Base-by-base conservation (phyloP, 2,797 vertebrate genomes). In the Salmo trutta region DNA sequence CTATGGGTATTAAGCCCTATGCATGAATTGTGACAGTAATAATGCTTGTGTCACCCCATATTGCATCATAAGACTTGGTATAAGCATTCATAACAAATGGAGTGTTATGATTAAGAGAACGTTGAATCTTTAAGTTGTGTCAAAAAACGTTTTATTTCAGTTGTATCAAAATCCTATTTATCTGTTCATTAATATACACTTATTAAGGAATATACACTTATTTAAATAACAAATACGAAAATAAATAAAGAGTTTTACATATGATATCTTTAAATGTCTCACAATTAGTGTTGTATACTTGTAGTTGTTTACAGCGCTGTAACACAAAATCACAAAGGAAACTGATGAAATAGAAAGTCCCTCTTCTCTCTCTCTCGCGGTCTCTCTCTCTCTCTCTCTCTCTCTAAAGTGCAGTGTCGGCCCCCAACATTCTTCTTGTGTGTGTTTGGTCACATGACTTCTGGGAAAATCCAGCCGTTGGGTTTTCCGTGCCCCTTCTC, bases 211-310 rank as follows among this genome's bases (percentile, higher is more conserved):
- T 3, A 75, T 67, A 66, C 31, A 78, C 76, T 78, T 21, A 56
- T 29, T 52, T 27, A 19, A n/a, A 81, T 36, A 68, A 81, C 47
- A 77, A 53, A 53, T 64, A 17, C 88, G 91, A 90, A 90, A 91
- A 92, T 91, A 87, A 78, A 4, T n/a, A 70, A 41, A 70, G 7
- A 76, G 67, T 86, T 91, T 90, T 90, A 36, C 90, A 91, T 75
- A 10, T 81, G 5, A 82, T 77, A 73, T 69, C 74, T 70, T 75
- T 77, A 47, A 71, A 69, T 77, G 41, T 47, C 41, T 47, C 41
- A 12, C 41, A 47, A 47, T 47, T 12, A 3, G 10, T 47, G 10
- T 14, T 47, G 41, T 47, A 47, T 47, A 12, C 41, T 19, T 27
- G 29, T 19, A 68, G 1, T 14, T 27, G 62, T 19, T 77, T 6